phyloP scores from a whole-genome alignment of 2,888 invertebrate genomes.

The Eupsilia transversa region DNA sequence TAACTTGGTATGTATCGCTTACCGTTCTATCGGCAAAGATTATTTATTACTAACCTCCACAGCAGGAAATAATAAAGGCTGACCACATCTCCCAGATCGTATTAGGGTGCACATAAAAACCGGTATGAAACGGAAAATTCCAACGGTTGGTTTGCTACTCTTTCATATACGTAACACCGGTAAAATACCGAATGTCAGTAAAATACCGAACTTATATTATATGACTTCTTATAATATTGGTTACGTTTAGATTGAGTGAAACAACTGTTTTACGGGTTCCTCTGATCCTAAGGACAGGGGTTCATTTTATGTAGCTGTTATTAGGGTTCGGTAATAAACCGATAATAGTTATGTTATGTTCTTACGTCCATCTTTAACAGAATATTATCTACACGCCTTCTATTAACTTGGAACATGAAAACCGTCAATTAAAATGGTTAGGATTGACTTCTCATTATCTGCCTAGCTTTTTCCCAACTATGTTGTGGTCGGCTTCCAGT shows the following conservation, averaged over 20 bases:
- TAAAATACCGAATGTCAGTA: constrained; percentile 56
- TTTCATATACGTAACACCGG: constrained; percentile 54
- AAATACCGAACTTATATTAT: constrained; percentile 57
- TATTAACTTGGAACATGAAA: neutral
- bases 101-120: constrained; percentile 68
- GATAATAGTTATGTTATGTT: constrained; percentile 32
- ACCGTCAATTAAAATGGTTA: neutral
- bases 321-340: constrained; percentile 30
- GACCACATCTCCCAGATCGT: constrained; percentile 71
- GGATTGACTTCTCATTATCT: neutral
- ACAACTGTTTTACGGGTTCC: constrained; percentile 55
- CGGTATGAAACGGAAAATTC: constrained; percentile 62
- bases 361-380: constrained; percentile 9
- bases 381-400: constrained; percentile 8
- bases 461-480: neutral
- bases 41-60: constrained; percentile 75
- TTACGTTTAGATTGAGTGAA: constrained; percentile 58
- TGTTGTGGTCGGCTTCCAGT: neutral
- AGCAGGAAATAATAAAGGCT: constrained; percentile 78
- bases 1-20: constrained; percentile 61
- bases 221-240: constrained; percentile 49
- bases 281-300: constrained; percentile 42
- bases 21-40: constrained; percentile 74
- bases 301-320: constrained; percentile 43
- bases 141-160: constrained; percentile 61